These are phyloP conservation scores for Hippocampus barbouri DNA, from an alignment of 2,113 vertebrate species.

Conservation along the genomic window DNA sequence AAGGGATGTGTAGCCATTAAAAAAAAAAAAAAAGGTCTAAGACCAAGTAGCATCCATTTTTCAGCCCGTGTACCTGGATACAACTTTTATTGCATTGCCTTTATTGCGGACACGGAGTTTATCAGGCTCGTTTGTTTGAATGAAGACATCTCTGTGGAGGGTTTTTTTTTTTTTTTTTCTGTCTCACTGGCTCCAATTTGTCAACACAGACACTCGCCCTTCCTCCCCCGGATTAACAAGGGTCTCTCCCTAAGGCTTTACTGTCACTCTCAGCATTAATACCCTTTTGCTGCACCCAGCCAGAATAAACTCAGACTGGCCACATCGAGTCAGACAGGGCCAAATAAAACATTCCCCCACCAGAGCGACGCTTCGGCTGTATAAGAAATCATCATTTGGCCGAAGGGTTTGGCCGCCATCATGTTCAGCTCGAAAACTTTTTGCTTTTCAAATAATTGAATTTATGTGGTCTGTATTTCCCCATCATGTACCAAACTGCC, in stretches of 20 bases:
- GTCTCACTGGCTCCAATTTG: slow-evolving; percentile 3
- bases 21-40: neutral
- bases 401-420: slow-evolving; percentile 14
- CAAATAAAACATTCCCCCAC: slow-evolving; percentile 47
- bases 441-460: slow-evolving; percentile 15
- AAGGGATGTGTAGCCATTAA: neutral
- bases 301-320: slow-evolving; percentile 49
- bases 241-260: slow-evolving; percentile 47
- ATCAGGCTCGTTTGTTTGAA: neutral
- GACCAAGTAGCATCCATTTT: neutral
- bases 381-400: slow-evolving; percentile 22
- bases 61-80: neutral
- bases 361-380: slow-evolving; percentile 19
- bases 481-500: neutral
- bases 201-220: slow-evolving; percentile 30
- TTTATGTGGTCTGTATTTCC: slow-evolving; percentile 6
- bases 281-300: slow-evolving; percentile 38
- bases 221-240: slow-evolving; percentile 48
- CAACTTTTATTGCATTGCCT: neutral
- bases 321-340: slow-evolving; percentile 38
- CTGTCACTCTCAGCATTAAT: slow-evolving; percentile 50
- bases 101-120: neutral
- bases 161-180: neutral
- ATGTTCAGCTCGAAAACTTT: slow-evolving; percentile 10
- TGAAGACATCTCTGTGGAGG: neutral